Evolutionary conservation across 1,140 invertebrate genomes (phyloP).

Genomic region (Stegodyphus dumicola): DNA sequence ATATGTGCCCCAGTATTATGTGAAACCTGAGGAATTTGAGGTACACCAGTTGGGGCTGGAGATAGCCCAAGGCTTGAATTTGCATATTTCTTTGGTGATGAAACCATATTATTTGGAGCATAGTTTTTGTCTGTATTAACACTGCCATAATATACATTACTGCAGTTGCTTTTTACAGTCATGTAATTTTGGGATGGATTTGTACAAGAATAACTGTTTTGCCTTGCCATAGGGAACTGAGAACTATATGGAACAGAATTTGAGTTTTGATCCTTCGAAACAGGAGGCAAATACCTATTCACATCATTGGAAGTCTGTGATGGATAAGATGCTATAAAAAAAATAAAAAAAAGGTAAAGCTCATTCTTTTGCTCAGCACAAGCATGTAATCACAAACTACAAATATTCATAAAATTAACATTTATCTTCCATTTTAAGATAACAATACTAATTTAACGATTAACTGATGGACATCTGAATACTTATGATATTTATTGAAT

Average conservation of each 20-base stretch:
- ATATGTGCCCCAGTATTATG: constrained; percentile 30
- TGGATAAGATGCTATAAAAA: constrained; percentile 37
- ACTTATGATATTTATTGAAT: background rate
- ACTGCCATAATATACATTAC: constrained; percentile 46
- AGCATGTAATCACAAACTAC: background rate
- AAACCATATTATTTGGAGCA: constrained; percentile 11
- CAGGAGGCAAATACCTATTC: constrained; percentile 24
- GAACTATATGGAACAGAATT: constrained; percentile 37
- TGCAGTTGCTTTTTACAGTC: constrained; percentile 32
- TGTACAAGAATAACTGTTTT: constrained; percentile 33
- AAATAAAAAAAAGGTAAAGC: too few species aligned
- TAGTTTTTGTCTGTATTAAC: constrained; percentile 31
- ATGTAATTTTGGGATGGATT: constrained; percentile 33
- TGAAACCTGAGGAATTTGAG: constrained; percentile 38
- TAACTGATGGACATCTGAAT: background rate
- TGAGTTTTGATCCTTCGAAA: constrained; percentile 43
- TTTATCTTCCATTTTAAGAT: background rate
- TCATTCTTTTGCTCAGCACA: background rate
- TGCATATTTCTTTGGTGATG: constrained; percentile 42
- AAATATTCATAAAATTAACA: background rate
- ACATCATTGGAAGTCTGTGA: constrained; percentile 32
- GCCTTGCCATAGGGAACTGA: constrained; percentile 40
- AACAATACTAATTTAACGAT: background rate
- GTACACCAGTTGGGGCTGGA: constrained; percentile 34
- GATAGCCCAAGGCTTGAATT: constrained; percentile 45